These are phyloP conservation scores for Belonocnema kinseyi DNA, from an alignment of 1,140 invertebrate genomes.

Conservation along the genomic window DNA sequence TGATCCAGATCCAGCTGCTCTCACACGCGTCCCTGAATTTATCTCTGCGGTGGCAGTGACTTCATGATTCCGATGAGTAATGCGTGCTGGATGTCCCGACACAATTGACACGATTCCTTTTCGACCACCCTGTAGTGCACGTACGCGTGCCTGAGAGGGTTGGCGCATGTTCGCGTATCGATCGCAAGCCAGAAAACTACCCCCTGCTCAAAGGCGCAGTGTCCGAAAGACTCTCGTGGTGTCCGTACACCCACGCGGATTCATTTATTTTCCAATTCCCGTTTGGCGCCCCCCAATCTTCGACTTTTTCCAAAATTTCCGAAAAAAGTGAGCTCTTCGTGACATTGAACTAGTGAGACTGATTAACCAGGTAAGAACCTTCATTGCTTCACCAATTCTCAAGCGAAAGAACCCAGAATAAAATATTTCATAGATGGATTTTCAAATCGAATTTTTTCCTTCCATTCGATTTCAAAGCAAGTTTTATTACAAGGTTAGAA, in stretches of 20 bases:
- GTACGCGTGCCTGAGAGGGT: constrained; percentile 54
- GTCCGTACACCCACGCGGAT: constrained; percentile 58
- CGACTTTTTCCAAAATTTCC: constrained; percentile 21
- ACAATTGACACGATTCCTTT: constrained; percentile 34
- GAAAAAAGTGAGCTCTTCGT: constrained; percentile 6
- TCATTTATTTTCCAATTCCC: constrained; percentile 38
- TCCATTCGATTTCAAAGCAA: too few relatives aligned
- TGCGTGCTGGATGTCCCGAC: constrained; percentile 31
- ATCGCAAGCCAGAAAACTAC: constrained; percentile 67
- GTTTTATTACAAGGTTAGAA: too few relatives aligned
- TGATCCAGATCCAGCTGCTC: neutral
- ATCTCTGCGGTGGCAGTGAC: constrained; percentile 34
- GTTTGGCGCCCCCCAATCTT: constrained; percentile 16
- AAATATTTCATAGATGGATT: too few relatives aligned
- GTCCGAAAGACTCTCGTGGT: constrained; percentile 61
- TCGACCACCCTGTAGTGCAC: constrained; percentile 52
- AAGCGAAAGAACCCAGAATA: neutral
- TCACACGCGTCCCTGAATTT: constrained; percentile 36
- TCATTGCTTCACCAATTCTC: neutral
- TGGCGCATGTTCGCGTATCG: constrained; percentile 61
- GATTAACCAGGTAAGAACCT: neutral
- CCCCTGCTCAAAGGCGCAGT: constrained; percentile 63
- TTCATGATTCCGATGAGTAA: constrained; percentile 39
- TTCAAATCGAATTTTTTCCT: too few relatives aligned
- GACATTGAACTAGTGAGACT: constrained; percentile 16